These are phyloP conservation scores for Heliconius himera DNA, from an alignment of 1,140 invertebrate species.

Conservation along the genomic window DNA sequence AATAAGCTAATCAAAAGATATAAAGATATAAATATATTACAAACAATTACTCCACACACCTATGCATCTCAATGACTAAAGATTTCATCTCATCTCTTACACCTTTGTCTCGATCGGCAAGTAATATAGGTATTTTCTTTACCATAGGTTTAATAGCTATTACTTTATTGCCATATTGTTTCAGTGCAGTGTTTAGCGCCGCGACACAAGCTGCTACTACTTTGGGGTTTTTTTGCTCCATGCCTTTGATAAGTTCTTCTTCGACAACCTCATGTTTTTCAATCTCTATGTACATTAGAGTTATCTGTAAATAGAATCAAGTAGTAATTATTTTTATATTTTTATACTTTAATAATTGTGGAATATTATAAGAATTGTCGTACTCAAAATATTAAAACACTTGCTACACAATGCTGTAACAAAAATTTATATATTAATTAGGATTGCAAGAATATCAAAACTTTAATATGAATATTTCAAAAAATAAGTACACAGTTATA, in stretches of 20 bases:
- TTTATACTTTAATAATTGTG: too few species aligned
- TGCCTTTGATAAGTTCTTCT: slow-evolving; percentile 96
- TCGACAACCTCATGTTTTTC: slow-evolving; percentile 96
- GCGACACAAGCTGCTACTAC: slow-evolving; percentile 93
- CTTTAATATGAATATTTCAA: too few species aligned
- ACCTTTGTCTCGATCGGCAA: slow-evolving; percentile 95
- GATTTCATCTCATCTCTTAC: slow-evolving; percentile 96
- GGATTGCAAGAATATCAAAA: too few species aligned
- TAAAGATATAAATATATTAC: too few species aligned
- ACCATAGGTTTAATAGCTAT: slow-evolving; percentile 94
- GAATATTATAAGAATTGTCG: too few species aligned
- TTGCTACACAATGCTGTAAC: too few species aligned
- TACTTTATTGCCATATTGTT: slow-evolving; percentile 96
- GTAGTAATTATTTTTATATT: neutral
- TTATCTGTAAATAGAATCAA: slow-evolving; percentile 80
- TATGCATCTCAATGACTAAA: slow-evolving; percentile 94
- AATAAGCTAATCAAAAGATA: too few species aligned
- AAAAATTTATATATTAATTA: too few species aligned
- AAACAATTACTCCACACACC: slow-evolving; percentile 66
- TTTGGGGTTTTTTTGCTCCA: slow-evolving; percentile 98
- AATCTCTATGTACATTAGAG: slow-evolving; percentile 97
- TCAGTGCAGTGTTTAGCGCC: slow-evolving; percentile 88
- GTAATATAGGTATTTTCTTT: slow-evolving; percentile 91
- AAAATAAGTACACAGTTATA: too few species aligned
- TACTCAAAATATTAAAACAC: too few species aligned